Evolutionary conservation across 2,113 vertebrate genomes (phyloP).

Genomic region (Paramisgurnus dabryanus): DNA sequence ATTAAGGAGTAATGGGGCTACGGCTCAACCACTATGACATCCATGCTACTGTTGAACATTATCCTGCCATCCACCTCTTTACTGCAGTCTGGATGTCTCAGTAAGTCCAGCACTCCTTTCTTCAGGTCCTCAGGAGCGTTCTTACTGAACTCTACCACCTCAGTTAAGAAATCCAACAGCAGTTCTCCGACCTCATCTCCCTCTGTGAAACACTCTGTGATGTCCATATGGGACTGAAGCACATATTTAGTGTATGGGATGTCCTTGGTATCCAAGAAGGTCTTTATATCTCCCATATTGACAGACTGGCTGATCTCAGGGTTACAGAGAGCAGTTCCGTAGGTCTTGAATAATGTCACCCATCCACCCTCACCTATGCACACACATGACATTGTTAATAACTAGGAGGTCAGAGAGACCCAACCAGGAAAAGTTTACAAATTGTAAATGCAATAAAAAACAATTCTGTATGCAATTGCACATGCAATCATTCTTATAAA

Average conservation of each 20-base stretch:
- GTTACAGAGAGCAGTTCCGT: conserved; percentile 65
- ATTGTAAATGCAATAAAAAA: too few species aligned
- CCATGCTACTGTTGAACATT: conserved; percentile 84
- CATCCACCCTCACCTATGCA: conserved; percentile 81
- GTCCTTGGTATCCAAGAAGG: conserved; percentile 74
- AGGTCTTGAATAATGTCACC: conserved; percentile 79
- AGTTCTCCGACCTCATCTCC: conserved; percentile 83
- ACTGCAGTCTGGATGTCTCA: conserved; percentile 82
- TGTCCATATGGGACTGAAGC: conserved; percentile 84
- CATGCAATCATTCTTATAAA: not conserved
- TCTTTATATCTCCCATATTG: conserved; percentile 75
- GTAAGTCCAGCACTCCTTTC: conserved; percentile 74
- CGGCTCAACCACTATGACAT: conserved; percentile 76
- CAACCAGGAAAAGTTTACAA: too few species aligned
- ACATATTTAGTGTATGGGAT: conserved; percentile 76
- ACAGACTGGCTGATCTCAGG: conserved; percentile 74
- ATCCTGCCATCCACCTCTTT: conserved; percentile 76
- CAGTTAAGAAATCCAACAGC: conserved; percentile 89
- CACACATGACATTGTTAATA: conserved; percentile 22
- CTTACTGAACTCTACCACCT: conserved; percentile 80
- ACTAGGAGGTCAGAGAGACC: too few species aligned
- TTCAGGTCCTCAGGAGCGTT: conserved; percentile 81
- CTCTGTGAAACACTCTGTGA: conserved; percentile 86
- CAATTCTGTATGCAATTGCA: not conserved
- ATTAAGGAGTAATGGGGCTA: conserved; percentile 17